Base-by-base conservation (phyloP, 2,888 invertebrate species). In the Brenthis hecate region DNA sequence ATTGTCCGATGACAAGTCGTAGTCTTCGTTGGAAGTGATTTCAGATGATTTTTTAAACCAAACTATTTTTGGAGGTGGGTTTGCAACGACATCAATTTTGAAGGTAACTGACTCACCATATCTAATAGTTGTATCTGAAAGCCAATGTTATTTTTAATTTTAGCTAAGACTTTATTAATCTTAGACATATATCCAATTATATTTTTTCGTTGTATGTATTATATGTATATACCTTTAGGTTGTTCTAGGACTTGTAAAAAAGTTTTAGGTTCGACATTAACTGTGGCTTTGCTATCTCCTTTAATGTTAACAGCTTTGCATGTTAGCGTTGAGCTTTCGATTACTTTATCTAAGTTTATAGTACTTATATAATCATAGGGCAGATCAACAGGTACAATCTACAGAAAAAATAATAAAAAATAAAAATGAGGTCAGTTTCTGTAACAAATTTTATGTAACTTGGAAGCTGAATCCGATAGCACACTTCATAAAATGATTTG, bases 281-380 rank as follows among this genome's bases (percentile, higher is more conserved):
- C 63, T 55, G 53, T 65, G 61, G 72, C 60, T 1, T 55, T 56
- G 51, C 73, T 71, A 2, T 60, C 53, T 3, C 81, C 86, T 6
- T 63, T 0, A 3, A 19, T n/a, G 62, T 86, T 88, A 8, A 32
- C 68, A 0, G 86, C 87, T 74, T 68, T 76, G 70, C 89, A 89
- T 65, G 76, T 74, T 60, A 83, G 84, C 2, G 79, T 81, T 0
- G 53, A 62, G 66, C 82, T 85, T 56, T 68, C 74, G 1, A 66
- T 76, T 0, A 80, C 75, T 28, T 75, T 79, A 1, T 80, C 74
- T 51, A 87, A 76, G 2, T 79, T 67, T 4, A 86, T 64, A 60
- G 80, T 68, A 68, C 82, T 84, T 3, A 85, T 71, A 48, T 80
- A 86, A 14, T 84, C 80, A 60, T 81, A 83, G 0, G 87, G 87